Conservation (phyloP, 1,140 invertebrate genomes). For the Drosophila serrata region DNA sequence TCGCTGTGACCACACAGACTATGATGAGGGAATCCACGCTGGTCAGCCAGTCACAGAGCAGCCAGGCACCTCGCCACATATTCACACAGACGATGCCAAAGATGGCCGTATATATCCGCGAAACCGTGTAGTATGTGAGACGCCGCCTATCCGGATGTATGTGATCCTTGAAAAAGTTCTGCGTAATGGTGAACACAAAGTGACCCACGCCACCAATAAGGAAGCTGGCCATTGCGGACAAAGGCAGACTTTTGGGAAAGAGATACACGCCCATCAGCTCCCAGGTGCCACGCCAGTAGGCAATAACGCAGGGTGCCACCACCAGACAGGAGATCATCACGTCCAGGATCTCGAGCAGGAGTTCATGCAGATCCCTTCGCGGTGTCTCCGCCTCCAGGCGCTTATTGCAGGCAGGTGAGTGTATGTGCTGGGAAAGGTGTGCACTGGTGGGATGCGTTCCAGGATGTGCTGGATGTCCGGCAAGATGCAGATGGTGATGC, state of each 20-base stretch:
- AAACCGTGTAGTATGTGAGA: conserved; percentile 89
- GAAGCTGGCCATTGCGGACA: conserved; percentile 89
- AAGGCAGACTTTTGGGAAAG: conserved; percentile 87
- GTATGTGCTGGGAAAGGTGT: conserved; percentile 24
- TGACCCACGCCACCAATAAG: conserved; percentile 89
- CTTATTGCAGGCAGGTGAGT: conserved; percentile 46
- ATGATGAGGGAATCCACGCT: conserved; percentile 87
- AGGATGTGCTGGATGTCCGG: conserved; percentile 7
- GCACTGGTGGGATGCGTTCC: conserved; percentile 21
- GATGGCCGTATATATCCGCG: conserved; percentile 90
- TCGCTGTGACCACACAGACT: conserved; percentile 87
- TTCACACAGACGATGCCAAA: conserved; percentile 93
- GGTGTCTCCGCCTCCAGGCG: conserved; percentile 81
- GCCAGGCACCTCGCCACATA: conserved; percentile 93
- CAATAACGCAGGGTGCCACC: conserved; percentile 92
- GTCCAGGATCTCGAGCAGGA: conserved; percentile 89
- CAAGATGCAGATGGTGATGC: conserved; percentile 35
- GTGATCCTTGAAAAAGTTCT: conserved; percentile 87
- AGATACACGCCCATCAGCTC: conserved; percentile 91
- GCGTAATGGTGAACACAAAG: conserved; percentile 89
- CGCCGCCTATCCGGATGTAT: conserved; percentile 89
- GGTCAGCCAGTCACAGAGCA: conserved; percentile 90
- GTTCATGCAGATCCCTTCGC: conserved; percentile 83
- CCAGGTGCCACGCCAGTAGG: conserved; percentile 95
- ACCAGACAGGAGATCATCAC: conserved; percentile 89